Evolutionary conservation across 2,113 vertebrate species (phyloP), one percentile per base, ranked within the genome.

Genomic region (Bos javanicus): DNA sequence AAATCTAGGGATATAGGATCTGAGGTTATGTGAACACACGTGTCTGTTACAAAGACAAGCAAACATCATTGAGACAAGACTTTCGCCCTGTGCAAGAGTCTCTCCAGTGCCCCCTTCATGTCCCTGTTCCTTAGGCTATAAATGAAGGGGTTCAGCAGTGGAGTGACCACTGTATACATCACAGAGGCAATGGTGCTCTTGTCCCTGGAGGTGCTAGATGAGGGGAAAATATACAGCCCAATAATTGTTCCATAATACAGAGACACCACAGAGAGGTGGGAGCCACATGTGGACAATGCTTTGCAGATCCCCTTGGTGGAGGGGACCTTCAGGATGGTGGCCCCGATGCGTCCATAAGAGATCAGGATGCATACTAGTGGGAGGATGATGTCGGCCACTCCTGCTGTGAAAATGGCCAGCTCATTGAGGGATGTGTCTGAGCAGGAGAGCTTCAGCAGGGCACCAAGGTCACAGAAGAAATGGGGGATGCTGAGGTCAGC

Each of bases 221-320:
- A 97, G 2, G 48, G 48, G 11, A 48, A 48, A 48, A 48, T 1
- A 48, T 48, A 48, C 48, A 48, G 48, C 1, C 48, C 48, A 48
- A 12, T 48, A 48, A 48, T 48, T 48, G 48, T 48, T 5, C 97
- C 97, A 57, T 98, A 98, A 43, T 97, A 98, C 6, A 98, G 85
- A 67, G 91, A 95, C 1, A 98, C 97, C 50, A 98, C 97, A 8
- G 96, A 96, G 1, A 98, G 94, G 81, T 98, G 98, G 14, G 98
- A 98, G 0, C 95, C 94, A 57, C 97, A 98, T 0, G 98, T 98
- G 59, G 97, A 98, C 36, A 98, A 98, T 2, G 97, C 89, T 83
- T 98, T 98, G 48, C 81, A 95, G 76, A 97, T 3, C 30, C 30
- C 62, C 62, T 33, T 16, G 30, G 30, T 4, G 62, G 64, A 67